phyloP scores from a whole-genome alignment of 1,140 invertebrate genomes.

The Diorhabda sublineata region DNA sequence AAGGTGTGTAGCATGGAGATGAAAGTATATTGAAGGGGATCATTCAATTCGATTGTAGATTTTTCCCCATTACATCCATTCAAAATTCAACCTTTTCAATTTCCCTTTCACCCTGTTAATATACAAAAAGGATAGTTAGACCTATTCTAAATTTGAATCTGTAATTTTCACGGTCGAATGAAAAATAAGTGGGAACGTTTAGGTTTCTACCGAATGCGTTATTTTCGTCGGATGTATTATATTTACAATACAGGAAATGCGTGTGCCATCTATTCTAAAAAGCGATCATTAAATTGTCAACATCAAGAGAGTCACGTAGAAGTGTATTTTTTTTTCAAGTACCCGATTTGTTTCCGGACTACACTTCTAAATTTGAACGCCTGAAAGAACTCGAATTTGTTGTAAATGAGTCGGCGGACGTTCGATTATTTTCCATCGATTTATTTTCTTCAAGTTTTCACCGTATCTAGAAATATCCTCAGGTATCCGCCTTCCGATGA shows the following conservation, averaged over 20 bases:
- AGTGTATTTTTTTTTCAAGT: neutral
- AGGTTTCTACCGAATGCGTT: neutral
- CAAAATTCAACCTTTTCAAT: no score
- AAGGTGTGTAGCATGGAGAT: no score
- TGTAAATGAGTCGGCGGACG: no score
- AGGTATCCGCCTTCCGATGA: no score
- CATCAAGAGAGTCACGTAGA: constrained; percentile 16
- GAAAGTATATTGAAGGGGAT: no score
- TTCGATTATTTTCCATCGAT: no score
- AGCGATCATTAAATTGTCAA: constrained; percentile 20
- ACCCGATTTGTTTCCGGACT: constrained; percentile 10
- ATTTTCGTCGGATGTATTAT: constrained; percentile 8
- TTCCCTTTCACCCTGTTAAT: no score
- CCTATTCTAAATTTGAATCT: neutral
- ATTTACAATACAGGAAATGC: constrained; percentile 13
- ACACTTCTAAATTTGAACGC: constrained; percentile 7
- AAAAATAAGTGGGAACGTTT: constrained; percentile 6
- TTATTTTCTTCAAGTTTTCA: no score
- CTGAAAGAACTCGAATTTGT: neutral
- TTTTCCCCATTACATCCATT: no score
- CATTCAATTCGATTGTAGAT: no score
- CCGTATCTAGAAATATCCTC: no score
- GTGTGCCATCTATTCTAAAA: constrained; percentile 12
- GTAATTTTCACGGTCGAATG: constrained; percentile 4
- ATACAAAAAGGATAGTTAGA: neutral